phyloP scores from a whole-genome alignment of 2,888 invertebrate genomes.

The Megaustenia siamemsis region DNA sequence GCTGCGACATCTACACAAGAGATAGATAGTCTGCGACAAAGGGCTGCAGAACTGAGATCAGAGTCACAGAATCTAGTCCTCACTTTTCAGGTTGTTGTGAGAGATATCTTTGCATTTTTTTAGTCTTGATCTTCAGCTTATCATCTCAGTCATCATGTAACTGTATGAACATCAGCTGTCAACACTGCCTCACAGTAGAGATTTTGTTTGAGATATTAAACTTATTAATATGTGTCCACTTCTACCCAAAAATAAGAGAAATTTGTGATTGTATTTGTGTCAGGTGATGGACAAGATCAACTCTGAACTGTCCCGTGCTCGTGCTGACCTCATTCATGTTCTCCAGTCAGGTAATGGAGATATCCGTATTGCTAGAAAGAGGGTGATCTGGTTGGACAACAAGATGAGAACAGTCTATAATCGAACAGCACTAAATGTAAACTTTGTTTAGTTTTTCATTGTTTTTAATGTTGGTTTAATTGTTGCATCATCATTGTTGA shows the following conservation, averaged over 20 bases:
- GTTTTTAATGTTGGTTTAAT: too few relatives aligned
- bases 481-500: too few relatives aligned
- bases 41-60: slow-evolving; percentile 66
- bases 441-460: neutral
- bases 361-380: slow-evolving; percentile 72
- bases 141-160: too few relatives aligned
- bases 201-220: too few relatives aligned
- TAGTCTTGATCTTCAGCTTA: too few relatives aligned
- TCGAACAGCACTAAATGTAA: neutral
- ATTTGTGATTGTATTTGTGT: neutral
- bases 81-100: slow-evolving; percentile 68
- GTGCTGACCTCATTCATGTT: slow-evolving; percentile 71
- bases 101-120: neutral
- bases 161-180: too few relatives aligned
- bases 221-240: too few relatives aligned
- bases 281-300: slow-evolving; percentile 76
- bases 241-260: too few relatives aligned
- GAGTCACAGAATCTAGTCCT: slow-evolving; percentile 69
- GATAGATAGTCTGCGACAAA: slow-evolving; percentile 60
- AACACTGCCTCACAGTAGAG: too few relatives aligned
- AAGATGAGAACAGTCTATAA: slow-evolving; percentile 72
- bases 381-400: slow-evolving; percentile 77
- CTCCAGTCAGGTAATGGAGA: slow-evolving; percentile 69
- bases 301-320: slow-evolving; percentile 72
- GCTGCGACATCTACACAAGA: slow-evolving; percentile 64